phyloP scores from a whole-genome alignment of 1,140 invertebrate species.

The Zaprionus africanus region DNA sequence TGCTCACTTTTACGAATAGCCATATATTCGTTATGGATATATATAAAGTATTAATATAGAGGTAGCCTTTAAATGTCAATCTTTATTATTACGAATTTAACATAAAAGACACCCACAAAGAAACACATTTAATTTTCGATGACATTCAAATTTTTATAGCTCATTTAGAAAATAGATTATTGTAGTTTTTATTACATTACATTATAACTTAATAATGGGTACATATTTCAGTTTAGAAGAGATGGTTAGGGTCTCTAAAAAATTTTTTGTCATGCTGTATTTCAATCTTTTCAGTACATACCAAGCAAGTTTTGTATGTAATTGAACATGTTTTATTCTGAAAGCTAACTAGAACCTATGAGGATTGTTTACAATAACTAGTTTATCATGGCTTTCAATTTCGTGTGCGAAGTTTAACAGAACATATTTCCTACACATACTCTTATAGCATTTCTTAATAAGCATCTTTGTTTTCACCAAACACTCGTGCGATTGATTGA shows the following conservation, averaged over 20 bases:
- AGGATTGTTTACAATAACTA: background rate
- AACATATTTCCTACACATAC: conserved; percentile 26
- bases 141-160: background rate
- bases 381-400: conserved; percentile 75
- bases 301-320: background rate
- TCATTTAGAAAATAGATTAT: background rate
- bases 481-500: conserved; percentile 50
- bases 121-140: background rate
- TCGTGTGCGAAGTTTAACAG: conserved; percentile 58
- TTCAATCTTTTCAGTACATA: background rate
- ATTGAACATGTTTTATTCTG: background rate
- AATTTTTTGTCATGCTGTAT: background rate
- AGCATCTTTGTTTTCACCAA: conserved; percentile 41
- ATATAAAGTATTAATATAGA: no score
- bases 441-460: conserved; percentile 42
- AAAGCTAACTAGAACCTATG: background rate
- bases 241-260: background rate
- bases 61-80: no score
- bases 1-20: no score
- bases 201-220: no score
- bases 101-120: no score
- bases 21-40: no score
- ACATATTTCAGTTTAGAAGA: no score
- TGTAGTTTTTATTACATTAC: background rate
- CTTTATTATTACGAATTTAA: no score